Evolutionary conservation across 2,113 vertebrate species (phyloP), one percentile per base, ranked within the genome.

Genomic region (Drymodes brunneopygia): DNA sequence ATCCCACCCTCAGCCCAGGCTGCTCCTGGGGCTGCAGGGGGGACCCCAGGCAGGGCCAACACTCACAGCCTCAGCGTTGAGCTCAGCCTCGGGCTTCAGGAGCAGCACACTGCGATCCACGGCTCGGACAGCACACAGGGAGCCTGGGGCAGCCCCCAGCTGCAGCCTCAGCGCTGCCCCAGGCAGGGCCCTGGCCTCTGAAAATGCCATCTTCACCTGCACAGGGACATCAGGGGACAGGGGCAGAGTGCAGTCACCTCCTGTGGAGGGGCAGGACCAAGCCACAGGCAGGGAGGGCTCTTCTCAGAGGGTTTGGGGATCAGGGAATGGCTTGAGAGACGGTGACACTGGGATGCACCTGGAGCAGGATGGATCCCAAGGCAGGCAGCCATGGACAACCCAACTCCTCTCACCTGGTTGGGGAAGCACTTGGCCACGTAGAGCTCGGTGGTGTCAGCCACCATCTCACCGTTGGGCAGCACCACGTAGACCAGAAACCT

Each of bases 71-170:
- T 83, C 79, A 0, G 84, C 47, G 7, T 28, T 98, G 54, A 99
- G 97, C 75, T 98, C 97, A 8, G 91, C 95, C 53, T 98, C 97
- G 0, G 98, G 97, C 65, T 98, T 97, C 78, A 98, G 73, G 48
- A 99, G 97, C 57, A 97, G 95, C 54, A 99, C 97, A 0, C 99
- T 99, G 89, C 98, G 95, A 91, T 99, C 99, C 44, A 99, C 94
- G 0, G 97, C 98, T 9, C 97, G 97, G 48, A 98, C 6, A 0
- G 98, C 98, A 11, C 99, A 99, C 77, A 99, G 96, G 54, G 99
- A 99, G 15, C 98, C 90, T 0, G 98, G 97, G 29, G 95, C 91
- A 9, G 99, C 98, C 27, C 38, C 95, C 40, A 99, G 42, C 67
- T 95, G 71, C 51, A 99, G 81, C 54, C 19, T 94, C 81, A 96